A percentile compares a stretch with the other conserved stretches of the same genome.
These are phyloP conservation scores for Nipponacmea schrenckii DNA, from an alignment of 2,888 invertebrate species.

Conservation along the genomic window DNA sequence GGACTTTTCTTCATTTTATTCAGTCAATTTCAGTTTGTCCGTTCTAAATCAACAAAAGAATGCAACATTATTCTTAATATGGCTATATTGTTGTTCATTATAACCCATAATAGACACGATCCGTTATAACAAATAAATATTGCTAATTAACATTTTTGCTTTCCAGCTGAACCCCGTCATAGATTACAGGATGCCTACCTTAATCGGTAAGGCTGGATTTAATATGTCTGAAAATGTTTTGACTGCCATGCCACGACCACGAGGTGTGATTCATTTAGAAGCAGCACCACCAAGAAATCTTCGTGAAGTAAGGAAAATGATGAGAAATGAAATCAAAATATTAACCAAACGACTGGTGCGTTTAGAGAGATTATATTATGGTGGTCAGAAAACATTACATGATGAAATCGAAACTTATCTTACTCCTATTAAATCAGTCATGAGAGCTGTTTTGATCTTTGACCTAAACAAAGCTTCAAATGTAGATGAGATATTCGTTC, in stretches of 20 bases:
- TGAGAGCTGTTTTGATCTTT: slow-evolving; percentile 45
- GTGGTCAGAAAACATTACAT: slow-evolving; percentile 43
- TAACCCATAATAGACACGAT: too few relatives aligned
- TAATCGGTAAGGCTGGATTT: slow-evolving; percentile 48
- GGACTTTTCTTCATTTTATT: too few relatives aligned
- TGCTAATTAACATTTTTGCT: too few relatives aligned
- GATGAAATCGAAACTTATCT: slow-evolving; percentile 47
- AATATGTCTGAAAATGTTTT: slow-evolving; percentile 37
- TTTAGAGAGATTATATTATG: slow-evolving; percentile 56
- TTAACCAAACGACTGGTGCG: slow-evolving; percentile 40
- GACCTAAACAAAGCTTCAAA: slow-evolving; percentile 45
- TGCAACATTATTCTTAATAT: too few relatives aligned
- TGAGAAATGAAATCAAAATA: slow-evolving; percentile 42
- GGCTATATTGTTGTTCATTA: too few relatives aligned
- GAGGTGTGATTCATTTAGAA: slow-evolving; percentile 37
- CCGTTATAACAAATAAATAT: too few relatives aligned
- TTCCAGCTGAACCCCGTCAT: slow-evolving; percentile 51
- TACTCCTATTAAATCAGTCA: slow-evolving; percentile 44
- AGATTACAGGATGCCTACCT: slow-evolving; percentile 56
- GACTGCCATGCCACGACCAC: slow-evolving; percentile 26
- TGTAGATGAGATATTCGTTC: slow-evolving; percentile 49
- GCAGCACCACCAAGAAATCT: slow-evolving; percentile 44
- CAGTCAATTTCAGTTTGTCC: too few relatives aligned
- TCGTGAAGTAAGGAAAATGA: slow-evolving; percentile 42
- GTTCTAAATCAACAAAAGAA: too few relatives aligned